These are phyloP conservation scores for Poeciliopsis turneri DNA, from an alignment of 2,797 vertebrate genomes.

Conservation along the genomic window DNA sequence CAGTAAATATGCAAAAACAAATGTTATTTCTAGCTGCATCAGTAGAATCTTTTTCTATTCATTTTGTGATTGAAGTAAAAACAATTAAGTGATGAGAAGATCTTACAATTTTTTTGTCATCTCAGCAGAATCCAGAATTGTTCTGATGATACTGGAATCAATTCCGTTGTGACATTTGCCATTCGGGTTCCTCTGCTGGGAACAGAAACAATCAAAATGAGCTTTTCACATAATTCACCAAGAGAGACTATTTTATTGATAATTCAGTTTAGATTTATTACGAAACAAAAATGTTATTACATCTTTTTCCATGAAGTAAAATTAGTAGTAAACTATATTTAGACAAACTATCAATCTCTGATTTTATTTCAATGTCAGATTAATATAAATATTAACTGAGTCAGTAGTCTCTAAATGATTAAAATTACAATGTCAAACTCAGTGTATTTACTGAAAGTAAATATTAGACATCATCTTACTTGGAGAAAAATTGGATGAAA, in stretches of 20 bases:
- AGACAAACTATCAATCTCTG: neutral
- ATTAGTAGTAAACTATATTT: neutral
- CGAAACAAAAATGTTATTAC: neutral
- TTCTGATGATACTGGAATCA: slow-evolving; percentile 49
- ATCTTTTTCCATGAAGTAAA: neutral
- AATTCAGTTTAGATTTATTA: neutral
- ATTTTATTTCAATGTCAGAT: neutral
- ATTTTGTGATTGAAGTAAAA: neutral
- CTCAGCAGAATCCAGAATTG: slow-evolving; percentile 77
- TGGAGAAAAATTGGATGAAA: neutral
- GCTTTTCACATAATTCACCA: neutral
- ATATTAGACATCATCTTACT: slow-evolving; percentile 34
- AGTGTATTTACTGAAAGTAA: neutral
- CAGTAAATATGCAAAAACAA: neutral
- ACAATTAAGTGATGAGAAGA: neutral
- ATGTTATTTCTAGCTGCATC: neutral
- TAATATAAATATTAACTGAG: neutral
- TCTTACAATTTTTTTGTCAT: slow-evolving; percentile 82
- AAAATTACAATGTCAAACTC: neutral
- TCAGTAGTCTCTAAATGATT: neutral
- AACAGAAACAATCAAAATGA: neutral
- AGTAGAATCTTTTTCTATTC: neutral
- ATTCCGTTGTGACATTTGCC: slow-evolving; percentile 60
- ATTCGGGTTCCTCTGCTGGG: slow-evolving; percentile 10
- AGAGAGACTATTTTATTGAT: neutral